These are phyloP conservation scores for Unio delphinus DNA, from an alignment of 2,888 invertebrate species.

Conservation along the genomic window DNA sequence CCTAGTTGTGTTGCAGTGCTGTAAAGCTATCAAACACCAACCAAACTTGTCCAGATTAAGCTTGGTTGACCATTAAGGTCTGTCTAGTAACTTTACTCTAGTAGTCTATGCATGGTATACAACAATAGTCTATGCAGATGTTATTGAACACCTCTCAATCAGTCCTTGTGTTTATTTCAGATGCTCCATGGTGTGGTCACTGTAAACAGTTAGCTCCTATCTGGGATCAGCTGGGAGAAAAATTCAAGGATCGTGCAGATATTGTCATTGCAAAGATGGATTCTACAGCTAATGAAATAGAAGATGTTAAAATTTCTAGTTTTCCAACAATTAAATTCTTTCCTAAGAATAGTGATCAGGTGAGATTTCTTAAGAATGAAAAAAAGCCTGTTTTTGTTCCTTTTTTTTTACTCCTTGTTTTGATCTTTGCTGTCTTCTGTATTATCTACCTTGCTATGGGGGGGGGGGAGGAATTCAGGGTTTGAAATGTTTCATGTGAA, in stretches of 20 bases:
- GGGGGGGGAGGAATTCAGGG: too few species aligned
- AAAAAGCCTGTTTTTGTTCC: neutral
- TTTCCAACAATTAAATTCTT: conserved; percentile 81
- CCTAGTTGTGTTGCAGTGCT: too few species aligned
- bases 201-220: conserved; percentile 98
- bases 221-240: conserved; percentile 95
- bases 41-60: too few species aligned
- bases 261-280: conserved; percentile 99
- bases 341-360: conserved; percentile 92
- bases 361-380: conserved; percentile 63
- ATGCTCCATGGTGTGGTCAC: conserved; percentile 98
- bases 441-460: too few species aligned
- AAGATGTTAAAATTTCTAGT: conserved; percentile 93
- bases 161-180: conserved; percentile 45
- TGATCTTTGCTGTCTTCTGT: too few species aligned
- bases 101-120: too few species aligned
- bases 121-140: too few species aligned
- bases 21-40: too few species aligned
- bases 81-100: too few species aligned
- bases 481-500: too few species aligned
- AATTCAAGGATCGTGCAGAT: conserved; percentile 85
- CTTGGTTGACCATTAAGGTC: too few species aligned
- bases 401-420: neutral
- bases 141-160: neutral
- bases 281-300: conserved; percentile 97